These are phyloP conservation scores for Pristionchus mayeri DNA, from an alignment of 2,888 invertebrate species.

Conservation along the genomic window DNA sequence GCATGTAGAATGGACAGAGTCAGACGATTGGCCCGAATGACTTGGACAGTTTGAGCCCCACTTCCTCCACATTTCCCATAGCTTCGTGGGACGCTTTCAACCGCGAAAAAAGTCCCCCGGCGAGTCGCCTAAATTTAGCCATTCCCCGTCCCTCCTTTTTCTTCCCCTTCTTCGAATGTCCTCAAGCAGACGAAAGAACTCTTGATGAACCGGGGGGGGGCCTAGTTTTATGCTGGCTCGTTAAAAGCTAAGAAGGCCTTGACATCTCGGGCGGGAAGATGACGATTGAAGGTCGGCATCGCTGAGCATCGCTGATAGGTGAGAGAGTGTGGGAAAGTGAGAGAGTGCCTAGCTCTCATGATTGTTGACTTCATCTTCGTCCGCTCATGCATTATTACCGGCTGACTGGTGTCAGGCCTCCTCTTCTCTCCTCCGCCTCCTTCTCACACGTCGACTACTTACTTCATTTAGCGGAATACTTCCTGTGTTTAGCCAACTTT, in stretches of 20 bases:
- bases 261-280: too few relatives aligned
- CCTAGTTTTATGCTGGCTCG: background rate
- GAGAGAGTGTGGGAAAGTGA: background rate
- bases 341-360: background rate
- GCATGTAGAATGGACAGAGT: background rate
- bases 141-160: background rate
- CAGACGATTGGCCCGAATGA: background rate
- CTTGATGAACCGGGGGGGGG: conserved; percentile 4
- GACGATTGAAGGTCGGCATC: too few relatives aligned
- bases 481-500: too few relatives aligned
- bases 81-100: background rate
- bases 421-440: too few relatives aligned
- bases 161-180: background rate
- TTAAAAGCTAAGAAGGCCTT: background rate
- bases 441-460: too few relatives aligned
- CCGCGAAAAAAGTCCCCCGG: background rate
- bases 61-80: background rate
- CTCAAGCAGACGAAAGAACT: background rate
- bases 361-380: conserved; percentile 11
- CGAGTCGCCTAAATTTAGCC: background rate
- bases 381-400: conserved; percentile 28
- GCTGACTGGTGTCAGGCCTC: background rate
- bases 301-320: too few relatives aligned
- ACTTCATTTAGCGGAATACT: too few relatives aligned
- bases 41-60: background rate